A percentile compares a stretch with the other conserved stretches of the same genome.
Evolutionary conservation across 2,113 vertebrate species (phyloP).

Genomic region (Urocynchramus pylzowi): DNA sequence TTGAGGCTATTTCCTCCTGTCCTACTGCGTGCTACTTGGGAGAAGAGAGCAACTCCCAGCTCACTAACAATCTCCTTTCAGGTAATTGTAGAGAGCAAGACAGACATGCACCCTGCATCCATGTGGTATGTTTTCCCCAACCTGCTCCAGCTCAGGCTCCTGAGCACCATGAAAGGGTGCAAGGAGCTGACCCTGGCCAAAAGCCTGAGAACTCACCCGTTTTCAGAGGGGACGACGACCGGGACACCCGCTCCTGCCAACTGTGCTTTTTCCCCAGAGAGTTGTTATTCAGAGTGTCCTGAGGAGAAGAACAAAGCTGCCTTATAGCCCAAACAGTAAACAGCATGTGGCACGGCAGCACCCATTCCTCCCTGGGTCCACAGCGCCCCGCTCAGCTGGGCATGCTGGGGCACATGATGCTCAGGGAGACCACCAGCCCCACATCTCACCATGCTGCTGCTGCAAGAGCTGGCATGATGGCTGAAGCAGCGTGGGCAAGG

Average conservation of each 20-base stretch:
- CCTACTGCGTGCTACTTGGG: neutral
- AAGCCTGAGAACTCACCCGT: conserved; percentile 78
- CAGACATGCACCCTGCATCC: neutral
- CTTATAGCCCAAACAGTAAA: conserved; percentile 57
- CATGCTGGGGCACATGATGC: neutral
- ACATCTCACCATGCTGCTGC: neutral
- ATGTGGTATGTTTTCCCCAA: neutral
- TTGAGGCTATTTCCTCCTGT: neutral
- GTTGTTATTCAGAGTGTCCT: conserved; percentile 99
- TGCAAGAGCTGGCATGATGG: neutral
- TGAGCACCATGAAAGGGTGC: neutral
- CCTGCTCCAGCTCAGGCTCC: neutral
- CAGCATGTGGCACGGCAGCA: conserved; percentile 17
- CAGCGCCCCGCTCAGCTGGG: neutral
- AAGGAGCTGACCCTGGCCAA: neutral
- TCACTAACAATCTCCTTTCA: neutral
- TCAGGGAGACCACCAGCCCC: neutral
- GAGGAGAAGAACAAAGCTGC: conserved; percentile 67
- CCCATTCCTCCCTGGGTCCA: neutral
- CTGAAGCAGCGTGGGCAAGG: neutral
- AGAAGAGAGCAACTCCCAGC: neutral
- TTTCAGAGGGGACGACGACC: conserved; percentile 91
- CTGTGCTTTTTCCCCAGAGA: conserved; percentile 97
- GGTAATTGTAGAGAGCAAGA: neutral
- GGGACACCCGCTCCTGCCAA: conserved; percentile 97